Evolutionary conservation across 2,113 vertebrate species (phyloP).

Genomic region (Hydrochoerus hydrochaeris): DNA sequence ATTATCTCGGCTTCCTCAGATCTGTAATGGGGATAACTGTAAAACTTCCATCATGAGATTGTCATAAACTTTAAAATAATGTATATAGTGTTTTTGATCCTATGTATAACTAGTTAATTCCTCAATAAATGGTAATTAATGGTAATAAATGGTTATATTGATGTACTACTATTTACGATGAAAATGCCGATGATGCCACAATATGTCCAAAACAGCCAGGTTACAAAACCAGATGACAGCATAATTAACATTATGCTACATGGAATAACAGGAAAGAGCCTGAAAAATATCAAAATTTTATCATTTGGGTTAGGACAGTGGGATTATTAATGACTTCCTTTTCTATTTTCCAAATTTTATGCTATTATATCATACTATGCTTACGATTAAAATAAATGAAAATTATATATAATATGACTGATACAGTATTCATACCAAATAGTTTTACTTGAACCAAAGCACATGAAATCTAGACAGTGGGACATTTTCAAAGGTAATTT

Average conservation of each 20-base stretch:
- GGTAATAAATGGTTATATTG: neutral
- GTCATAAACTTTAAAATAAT: neutral
- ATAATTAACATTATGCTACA: neutral
- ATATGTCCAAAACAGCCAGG: neutral
- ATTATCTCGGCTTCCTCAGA: neutral
- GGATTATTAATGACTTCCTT: neutral
- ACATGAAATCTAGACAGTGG: neutral
- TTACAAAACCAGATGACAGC: neutral
- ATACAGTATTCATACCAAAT: neutral
- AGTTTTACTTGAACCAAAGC: neutral
- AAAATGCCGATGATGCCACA: neutral
- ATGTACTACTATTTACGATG: neutral
- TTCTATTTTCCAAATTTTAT: constrained; percentile 10
- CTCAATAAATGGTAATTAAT: neutral
- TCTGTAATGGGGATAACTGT: neutral
- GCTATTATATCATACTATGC: neutral
- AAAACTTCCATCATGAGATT: neutral
- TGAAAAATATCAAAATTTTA: neutral
- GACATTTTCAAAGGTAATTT: neutral
- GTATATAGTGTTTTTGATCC: neutral
- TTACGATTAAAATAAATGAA: neutral
- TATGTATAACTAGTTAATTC: neutral
- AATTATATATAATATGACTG: neutral
- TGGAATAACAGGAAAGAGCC: neutral
- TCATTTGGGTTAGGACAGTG: neutral